Base-by-base conservation (phyloP, 2,113 vertebrate genomes). In the Oxyruncus cristatus region DNA sequence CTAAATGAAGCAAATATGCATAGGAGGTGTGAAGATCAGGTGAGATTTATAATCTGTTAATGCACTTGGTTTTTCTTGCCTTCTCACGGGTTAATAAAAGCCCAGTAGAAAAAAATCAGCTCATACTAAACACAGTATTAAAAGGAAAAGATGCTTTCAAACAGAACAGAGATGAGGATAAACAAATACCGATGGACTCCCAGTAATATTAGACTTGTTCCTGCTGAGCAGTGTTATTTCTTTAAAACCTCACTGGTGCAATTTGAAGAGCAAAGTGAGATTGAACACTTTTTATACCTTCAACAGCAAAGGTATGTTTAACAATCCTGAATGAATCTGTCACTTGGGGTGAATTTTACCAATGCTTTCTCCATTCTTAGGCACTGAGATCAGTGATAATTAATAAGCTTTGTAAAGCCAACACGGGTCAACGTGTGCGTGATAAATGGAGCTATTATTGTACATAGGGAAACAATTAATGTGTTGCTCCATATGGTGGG, bases 391-490 rank as follows among this genome's bases (percentile, higher is more conserved):
- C 95, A 86, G 96, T 97, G 98, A 96, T 98, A 98, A 98, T 98
- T 98, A 99, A 98, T 98, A 98, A 97, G 95, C 94, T 97, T 92
- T 97, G 95, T 96, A 97, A 97, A 94, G 95, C 96, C 97, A 98
- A 97, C 97, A 92, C 86, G 88, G 97, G 97, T 96, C 98, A 98
- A 97, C 97, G 55, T 79, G 89, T 95, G 76, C 90, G 35, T 98
- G 98, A 99, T 98, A 97, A 98, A 99, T 98, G 79, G 95, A 97
- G 97, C 97, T 80, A 79, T 94, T 88, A 96, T 55, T 96, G 91
- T 92, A 82, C 81, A 19, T 14, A 24, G 88, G 89, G 88, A 97
- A 97, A 83, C 94, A 97, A 94, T 97, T 97, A 96, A 86, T 95
- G 86, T 89, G 61, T 65, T 66, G 90, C 84, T 96, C 95, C 88